Conservation (phyloP, 2,888 invertebrate genomes). For the Nemapogon koenigi region DNA sequence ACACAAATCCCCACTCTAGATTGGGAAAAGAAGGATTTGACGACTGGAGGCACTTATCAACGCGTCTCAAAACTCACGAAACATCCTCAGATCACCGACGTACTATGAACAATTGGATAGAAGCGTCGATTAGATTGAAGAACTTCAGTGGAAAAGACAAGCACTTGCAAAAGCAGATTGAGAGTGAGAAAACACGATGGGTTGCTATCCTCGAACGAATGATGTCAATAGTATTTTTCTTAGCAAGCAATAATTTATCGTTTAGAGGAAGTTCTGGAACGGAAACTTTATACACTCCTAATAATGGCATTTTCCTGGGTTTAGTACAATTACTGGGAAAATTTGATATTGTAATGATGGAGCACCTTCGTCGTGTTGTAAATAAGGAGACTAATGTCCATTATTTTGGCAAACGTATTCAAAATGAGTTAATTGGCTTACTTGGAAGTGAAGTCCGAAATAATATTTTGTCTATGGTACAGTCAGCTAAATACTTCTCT, state of each 20-base stretch:
- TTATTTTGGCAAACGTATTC: conserved; percentile 12
- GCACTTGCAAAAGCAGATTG: conserved; percentile 8
- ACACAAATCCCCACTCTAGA: conserved; percentile 1
- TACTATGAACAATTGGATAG: conserved; percentile 10
- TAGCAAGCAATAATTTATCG: conserved; percentile 15
- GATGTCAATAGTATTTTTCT: conserved; percentile 13
- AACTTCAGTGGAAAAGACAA: conserved; percentile 11
- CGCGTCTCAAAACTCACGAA: conserved; percentile 9
- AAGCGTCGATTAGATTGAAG: conserved; percentile 10
- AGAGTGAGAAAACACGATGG: conserved; percentile 4
- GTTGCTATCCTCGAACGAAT: conserved; percentile 15
- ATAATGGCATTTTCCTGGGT: conserved; percentile 18
- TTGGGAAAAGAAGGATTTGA: conserved; percentile 10
- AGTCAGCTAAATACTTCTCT: conserved; percentile 16
- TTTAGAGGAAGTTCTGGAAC: conserved; percentile 15
- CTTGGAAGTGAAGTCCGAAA: conserved; percentile 12
- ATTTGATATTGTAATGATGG: conserved; percentile 13
- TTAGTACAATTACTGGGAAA: conserved; percentile 7
- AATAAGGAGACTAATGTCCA: conserved; percentile 13
- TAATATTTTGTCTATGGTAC: conserved; percentile 13
- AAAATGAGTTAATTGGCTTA: conserved; percentile 12
- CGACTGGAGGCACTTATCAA: conserved; percentile 11
- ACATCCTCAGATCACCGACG: conserved; percentile 6
- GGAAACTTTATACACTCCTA: conserved; percentile 11
- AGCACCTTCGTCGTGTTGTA: conserved; percentile 10